Evolutionary conservation across 2,888 invertebrate species (phyloP).

Genomic region (Odontomyia ornata): DNA sequence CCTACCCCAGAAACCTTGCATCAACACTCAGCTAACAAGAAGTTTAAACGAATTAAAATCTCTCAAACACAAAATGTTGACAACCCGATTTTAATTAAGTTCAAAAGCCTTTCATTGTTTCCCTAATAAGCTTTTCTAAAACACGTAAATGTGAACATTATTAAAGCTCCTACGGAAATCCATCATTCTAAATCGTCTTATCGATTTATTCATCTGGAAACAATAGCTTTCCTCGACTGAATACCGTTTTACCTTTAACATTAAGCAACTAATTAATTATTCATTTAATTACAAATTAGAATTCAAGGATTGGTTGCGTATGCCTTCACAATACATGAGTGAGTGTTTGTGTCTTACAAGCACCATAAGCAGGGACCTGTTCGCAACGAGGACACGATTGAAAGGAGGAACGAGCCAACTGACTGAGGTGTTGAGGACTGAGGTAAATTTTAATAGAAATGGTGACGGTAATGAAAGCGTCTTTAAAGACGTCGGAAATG

Average conservation of each 20-base stretch:
- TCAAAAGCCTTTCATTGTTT: background rate
- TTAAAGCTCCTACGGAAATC: background rate
- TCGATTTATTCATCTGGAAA: conserved; percentile 34
- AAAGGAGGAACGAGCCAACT: background rate
- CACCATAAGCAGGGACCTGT: background rate
- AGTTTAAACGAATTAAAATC: background rate
- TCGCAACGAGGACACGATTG: background rate
- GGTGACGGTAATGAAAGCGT: conserved; percentile 14
- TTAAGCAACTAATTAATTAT: conserved; percentile 40
- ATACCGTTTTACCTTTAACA: background rate
- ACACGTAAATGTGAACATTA: background rate
- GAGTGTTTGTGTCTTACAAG: no score
- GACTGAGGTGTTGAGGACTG: no score
- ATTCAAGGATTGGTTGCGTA: conserved; percentile 25
- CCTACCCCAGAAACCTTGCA: no score
- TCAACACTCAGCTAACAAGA: no score
- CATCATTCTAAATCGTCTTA: conserved; percentile 15
- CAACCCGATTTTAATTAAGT: conserved; percentile 10
- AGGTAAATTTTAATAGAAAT: conserved; percentile 26
- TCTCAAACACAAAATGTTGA: background rate
- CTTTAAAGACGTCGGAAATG: conserved; percentile 15
- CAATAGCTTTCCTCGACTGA: conserved; percentile 25
- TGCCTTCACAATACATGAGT: background rate
- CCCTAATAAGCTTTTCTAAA: background rate
- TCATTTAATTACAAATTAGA: conserved; percentile 42